Percentiles rank a stretch among this genome's conserved stretches.
Conservation (phyloP, 92 coral and sea anemone species). For the Heteractis magnifica region DNA sequence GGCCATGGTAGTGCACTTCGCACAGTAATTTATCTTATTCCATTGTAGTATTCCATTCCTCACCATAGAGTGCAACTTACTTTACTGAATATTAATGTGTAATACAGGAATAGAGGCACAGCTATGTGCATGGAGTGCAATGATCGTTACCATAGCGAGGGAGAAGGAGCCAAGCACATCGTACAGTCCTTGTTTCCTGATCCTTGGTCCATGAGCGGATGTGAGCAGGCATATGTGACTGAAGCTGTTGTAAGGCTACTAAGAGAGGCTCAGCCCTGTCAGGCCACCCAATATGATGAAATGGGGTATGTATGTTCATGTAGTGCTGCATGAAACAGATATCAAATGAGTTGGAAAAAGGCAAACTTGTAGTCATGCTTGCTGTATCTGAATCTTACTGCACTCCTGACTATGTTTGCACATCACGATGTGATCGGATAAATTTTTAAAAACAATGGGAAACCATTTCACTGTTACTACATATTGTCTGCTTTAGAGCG, state of each 20-base stretch:
- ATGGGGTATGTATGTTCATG: conserved; percentile 67
- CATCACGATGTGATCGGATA: too few species aligned
- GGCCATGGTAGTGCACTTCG: too few species aligned
- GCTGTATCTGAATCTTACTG: too few species aligned
- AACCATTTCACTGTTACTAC: too few species aligned
- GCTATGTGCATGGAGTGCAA: conserved; percentile 84
- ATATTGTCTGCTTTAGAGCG: too few species aligned
- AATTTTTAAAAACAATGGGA: too few species aligned
- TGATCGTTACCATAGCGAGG: conserved; percentile 70
- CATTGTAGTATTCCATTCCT: background rate
- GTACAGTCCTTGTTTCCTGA: conserved; percentile 90
- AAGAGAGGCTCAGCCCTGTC: conserved; percentile 94
- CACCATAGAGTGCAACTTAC: background rate
- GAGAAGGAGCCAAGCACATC: conserved; percentile 69
- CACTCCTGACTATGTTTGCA: too few species aligned
- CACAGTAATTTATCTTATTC: too few species aligned
- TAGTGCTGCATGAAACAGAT: background rate
- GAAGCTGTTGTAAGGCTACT: conserved; percentile 91
- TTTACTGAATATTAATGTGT: background rate
- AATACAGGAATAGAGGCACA: conserved; percentile 44
- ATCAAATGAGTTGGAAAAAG: background rate
- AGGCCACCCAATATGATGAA: conserved; percentile 68
- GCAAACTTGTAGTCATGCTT: too few species aligned
- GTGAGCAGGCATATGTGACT: conserved; percentile 88
- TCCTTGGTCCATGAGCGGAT: conserved; percentile 86